Base-by-base conservation (phyloP, 2,797 vertebrate genomes). In the Oceanodroma leucorhoa region DNA sequence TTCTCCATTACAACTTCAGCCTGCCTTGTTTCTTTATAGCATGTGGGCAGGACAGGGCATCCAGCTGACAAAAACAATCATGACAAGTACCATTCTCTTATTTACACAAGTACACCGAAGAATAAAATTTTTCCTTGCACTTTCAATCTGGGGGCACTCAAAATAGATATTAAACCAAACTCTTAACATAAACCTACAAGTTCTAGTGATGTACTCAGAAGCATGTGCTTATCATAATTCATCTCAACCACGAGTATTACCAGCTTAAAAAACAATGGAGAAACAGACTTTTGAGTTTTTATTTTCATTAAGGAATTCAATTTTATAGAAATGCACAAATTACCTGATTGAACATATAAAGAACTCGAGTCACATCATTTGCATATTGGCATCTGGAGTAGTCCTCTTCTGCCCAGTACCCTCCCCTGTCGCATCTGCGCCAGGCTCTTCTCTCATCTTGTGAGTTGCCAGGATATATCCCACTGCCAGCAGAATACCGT, bases 321-420 rank as follows among this genome's bases (percentile, higher is more conserved):
- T 43, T 88, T 88, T 55, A 69, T 27, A 85, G 88, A 85, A 83
- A 73, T n/a, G n/a, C 29, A 60, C 36, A 27, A 71, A 50, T 95
- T 95, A 99, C 99, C 99, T 99, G 99, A 97, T 99, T 99, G 92
- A 99, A 99, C 98, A 99, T 99, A 51, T 98, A 98, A 30, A 99
- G 98, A 87, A 99, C 99, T 72, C 99, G 96, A 4, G 99, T 99
- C 90, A 99, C 99, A 64, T 99, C 99, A 58, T 99, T 99, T 81
- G 99, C 99, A 97, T 99, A 99, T 69, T 99, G 99, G 97, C 99
- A 99, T 64, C 97, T 98, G 36, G 99, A 98, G 95, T 99, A 99
- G 96, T 99, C 98, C 8, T 99, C 99, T 6, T 99, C 99, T 1
- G 98, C 98, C 99, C 99, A 99, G 80, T 98, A 98, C 13, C 99